Evolutionary conservation across 1,140 invertebrate genomes (phyloP), one percentile per base, ranked within the genome.

Genomic region (Habropoda laboriosa): DNA sequence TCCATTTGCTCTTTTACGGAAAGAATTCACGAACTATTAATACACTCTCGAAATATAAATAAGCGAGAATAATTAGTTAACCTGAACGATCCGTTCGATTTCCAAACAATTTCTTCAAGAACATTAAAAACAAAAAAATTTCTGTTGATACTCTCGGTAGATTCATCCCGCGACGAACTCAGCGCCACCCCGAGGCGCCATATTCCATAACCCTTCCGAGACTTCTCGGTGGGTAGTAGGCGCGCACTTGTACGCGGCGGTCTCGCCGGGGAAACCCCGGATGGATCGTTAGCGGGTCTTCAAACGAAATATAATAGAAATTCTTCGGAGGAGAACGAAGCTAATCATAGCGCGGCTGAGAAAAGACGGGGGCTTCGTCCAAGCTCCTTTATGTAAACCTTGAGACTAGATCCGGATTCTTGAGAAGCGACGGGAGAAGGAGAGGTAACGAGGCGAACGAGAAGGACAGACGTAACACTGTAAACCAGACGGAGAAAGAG

Each of bases 381-480:
- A 79, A 89, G 87, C 89, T 90, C 87, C 83, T 92, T 91, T 91
- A 91, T 90, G 86, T 91, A 91, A 92, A 92, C 90, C 91, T 92
- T 92, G 90, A 92, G 88, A 82, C 87, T 89, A 92, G 91, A 92
- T 92, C 91, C 91, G 91, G 91, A 92, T 92, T 92, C 91, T 90
- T 89, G 77, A 77, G 80, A 77, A 82, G 81, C 81, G 84, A 80
- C 73, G 51, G 32, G 51, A 58, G 71, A 58, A 58, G 72, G 67
- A 68, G 66, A 77, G 77, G 47, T 16, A 35, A n/a, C 40, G 16
- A 51, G 47, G 32, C 38, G 27, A 24, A 32, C 12, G 12, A 51
- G 21, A 27, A 30, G 53, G 49, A 61, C 38, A 21, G 64, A 82
- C 53, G 67, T 66, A 87, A 73, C 12, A 70, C n/a, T n/a, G 64